These are phyloP conservation scores for Drosophila paramelanica DNA, from an alignment of 2,888 invertebrate genomes.

Conservation along the genomic window DNA sequence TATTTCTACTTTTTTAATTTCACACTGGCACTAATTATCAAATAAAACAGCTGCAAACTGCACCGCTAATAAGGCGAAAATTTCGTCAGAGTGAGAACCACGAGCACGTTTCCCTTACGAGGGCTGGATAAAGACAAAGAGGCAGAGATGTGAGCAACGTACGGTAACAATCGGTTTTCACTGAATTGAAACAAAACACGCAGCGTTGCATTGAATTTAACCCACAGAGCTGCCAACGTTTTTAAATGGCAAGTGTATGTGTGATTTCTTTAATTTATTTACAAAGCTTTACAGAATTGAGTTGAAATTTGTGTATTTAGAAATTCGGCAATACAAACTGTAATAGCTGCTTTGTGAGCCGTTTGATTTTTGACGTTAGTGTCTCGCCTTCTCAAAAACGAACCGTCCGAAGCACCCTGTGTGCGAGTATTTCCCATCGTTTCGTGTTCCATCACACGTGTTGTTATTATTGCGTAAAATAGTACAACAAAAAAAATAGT, in stretches of 20 bases:
- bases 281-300: slow-evolving; percentile 15
- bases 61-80: slow-evolving; percentile 58
- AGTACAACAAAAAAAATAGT: slow-evolving; percentile 50
- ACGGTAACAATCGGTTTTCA: slow-evolving; percentile 14
- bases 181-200: slow-evolving; percentile 37
- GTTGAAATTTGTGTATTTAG: slow-evolving; percentile 38
- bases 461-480: slow-evolving; percentile 76
- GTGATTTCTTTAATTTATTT: slow-evolving; percentile 24
- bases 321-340: slow-evolving; percentile 35
- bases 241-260: slow-evolving; percentile 19
- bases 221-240: slow-evolving; percentile 40
- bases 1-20: slow-evolving; percentile 41
- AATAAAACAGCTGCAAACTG: slow-evolving; percentile 54
- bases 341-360: slow-evolving; percentile 9
- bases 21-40: slow-evolving; percentile 35
- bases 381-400: slow-evolving; percentile 21
- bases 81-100: slow-evolving; percentile 68
- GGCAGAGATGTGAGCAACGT: slow-evolving; percentile 17
- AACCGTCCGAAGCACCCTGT: slow-evolving; percentile 44
- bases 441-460: slow-evolving; percentile 68
- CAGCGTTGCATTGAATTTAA: slow-evolving; percentile 35
- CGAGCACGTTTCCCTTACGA: slow-evolving; percentile 72
- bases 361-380: slow-evolving; percentile 23
- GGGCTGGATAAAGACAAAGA: slow-evolving; percentile 52
- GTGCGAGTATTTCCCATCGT: slow-evolving; percentile 40